Percentiles rank a stretch among this genome's conserved stretches.
phyloP scores from a whole-genome alignment of 2,888 invertebrate species.

The Drosophila phalerata region DNA sequence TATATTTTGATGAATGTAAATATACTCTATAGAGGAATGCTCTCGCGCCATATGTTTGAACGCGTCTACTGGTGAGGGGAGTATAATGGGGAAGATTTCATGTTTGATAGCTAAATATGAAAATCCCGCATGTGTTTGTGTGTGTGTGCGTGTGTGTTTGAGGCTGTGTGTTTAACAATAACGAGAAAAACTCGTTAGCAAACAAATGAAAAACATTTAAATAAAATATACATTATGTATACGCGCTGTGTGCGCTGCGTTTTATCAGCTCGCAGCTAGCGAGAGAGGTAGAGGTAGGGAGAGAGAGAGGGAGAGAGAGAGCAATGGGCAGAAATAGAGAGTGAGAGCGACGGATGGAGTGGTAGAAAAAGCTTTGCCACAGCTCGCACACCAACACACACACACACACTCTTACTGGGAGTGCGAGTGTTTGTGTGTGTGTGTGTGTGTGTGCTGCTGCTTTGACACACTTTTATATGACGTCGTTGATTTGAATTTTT shows the following conservation, averaged over 20 bases:
- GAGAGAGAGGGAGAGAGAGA: constrained; percentile 11
- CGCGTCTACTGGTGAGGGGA: constrained; percentile 7
- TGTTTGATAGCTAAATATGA: constrained; percentile 39
- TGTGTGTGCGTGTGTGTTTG: constrained; percentile 1
- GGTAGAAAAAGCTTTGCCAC: constrained; percentile 65
- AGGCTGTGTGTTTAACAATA: constrained; percentile 42
- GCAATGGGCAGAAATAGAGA: constrained; percentile 38
- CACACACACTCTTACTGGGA: constrained; percentile 1
- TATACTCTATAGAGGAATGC: constrained; percentile 27
- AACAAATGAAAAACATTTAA: constrained; percentile 67
- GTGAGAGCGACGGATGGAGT: constrained; percentile 39
- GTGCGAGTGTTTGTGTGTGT: constrained; percentile 27
- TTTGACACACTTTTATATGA: constrained; percentile 84
- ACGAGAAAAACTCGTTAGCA: constrained; percentile 76
- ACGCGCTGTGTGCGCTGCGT: constrained; percentile 71
- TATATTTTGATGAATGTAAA: constrained; percentile 12
- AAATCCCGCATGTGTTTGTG: constrained; percentile 20
- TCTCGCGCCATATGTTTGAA: constrained; percentile 63
- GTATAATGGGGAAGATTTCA: background rate
- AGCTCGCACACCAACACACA: constrained; percentile 18
- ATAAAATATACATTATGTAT: constrained; percentile 69
- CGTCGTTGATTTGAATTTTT: constrained; percentile 81
- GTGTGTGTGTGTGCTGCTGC: constrained; percentile 57
- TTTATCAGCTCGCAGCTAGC: constrained; percentile 62
- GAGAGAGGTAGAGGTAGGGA: constrained; percentile 11